Conservation (phyloP, 2,113 vertebrate species). For the Rhipidura dahli region DNA sequence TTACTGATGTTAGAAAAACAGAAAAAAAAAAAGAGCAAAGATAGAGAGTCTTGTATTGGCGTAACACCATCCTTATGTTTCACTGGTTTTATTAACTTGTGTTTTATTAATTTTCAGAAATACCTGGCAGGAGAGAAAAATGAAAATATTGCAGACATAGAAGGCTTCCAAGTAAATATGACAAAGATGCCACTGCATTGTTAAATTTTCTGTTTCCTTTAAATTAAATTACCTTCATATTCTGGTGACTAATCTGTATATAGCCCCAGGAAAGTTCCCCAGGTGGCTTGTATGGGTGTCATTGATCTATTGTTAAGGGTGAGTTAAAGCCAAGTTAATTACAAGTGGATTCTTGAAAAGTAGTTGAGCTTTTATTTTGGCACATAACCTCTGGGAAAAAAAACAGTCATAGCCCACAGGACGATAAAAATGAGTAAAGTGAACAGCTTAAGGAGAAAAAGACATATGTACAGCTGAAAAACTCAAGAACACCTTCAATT, state of each 20-base stretch:
- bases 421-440: not conserved
- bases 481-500: not conserved
- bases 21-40: not conserved
- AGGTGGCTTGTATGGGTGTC: not conserved
- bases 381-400: not conserved
- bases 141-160: not conserved
- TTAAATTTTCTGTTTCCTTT: not conserved
- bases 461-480: not conserved
- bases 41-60: not conserved
- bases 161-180: not conserved
- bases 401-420: not conserved
- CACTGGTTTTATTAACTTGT: not conserved
- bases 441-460: constrained; percentile 11
- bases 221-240: not conserved
- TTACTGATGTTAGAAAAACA: not conserved
- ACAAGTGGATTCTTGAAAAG: not conserved
- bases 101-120: not conserved
- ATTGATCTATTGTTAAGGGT: not conserved
- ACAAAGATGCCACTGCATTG: not conserved
- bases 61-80: not conserved
- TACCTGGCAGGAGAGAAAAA: not conserved
- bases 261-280: not conserved
- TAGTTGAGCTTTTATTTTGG: not conserved
- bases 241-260: not conserved
- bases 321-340: constrained; percentile 7